phyloP scores from a whole-genome alignment of 53 echinoderm and acorn worm species.

The Echinarachnius parma region DNA sequence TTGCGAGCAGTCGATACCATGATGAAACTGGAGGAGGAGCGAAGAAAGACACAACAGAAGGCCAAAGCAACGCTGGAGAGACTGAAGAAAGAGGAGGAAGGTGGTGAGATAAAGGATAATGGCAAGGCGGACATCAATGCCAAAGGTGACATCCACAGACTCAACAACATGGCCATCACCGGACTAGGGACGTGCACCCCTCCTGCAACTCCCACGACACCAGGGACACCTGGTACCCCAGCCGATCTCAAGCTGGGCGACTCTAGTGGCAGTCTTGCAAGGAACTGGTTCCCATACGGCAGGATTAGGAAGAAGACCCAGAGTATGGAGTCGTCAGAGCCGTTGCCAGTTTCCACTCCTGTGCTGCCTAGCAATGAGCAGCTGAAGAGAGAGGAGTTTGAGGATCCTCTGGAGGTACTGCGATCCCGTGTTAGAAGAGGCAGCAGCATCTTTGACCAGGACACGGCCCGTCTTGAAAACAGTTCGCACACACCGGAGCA shows the following conservation, averaged over 20 bases:
- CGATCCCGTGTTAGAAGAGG: slow-evolving; percentile 56
- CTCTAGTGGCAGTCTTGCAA: slow-evolving; percentile 54
- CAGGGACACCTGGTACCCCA: slow-evolving; percentile 73
- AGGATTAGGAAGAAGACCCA: slow-evolving; percentile 86
- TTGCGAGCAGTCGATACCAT: slow-evolving; percentile 33
- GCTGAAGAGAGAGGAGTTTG: slow-evolving; percentile 62
- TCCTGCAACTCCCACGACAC: slow-evolving; percentile 81
- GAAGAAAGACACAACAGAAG: slow-evolving; percentile 34
- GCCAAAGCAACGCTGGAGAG: slow-evolving; percentile 30
- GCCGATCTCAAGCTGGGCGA: slow-evolving; percentile 57
- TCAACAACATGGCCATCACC: slow-evolving; percentile 22
- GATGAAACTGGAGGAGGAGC: slow-evolving; percentile 41
- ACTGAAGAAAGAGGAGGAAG: slow-evolving; percentile 41
- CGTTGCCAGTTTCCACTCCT: neutral
- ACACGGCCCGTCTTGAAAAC: slow-evolving; percentile 68
- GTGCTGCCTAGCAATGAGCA: no score
- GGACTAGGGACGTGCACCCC: slow-evolving; percentile 50
- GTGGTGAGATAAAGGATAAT: slow-evolving; percentile 17
- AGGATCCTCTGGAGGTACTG: slow-evolving; percentile 48
- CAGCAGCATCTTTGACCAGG: slow-evolving; percentile 92
- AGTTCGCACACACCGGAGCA: slow-evolving; percentile 26
- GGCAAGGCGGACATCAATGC: slow-evolving; percentile 26
- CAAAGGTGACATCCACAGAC: slow-evolving; percentile 1
- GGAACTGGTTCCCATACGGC: slow-evolving; percentile 53
- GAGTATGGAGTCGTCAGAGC: slow-evolving; percentile 63